phyloP scores from a whole-genome alignment of 2,888 invertebrate genomes.

The Phortica okadai region DNA sequence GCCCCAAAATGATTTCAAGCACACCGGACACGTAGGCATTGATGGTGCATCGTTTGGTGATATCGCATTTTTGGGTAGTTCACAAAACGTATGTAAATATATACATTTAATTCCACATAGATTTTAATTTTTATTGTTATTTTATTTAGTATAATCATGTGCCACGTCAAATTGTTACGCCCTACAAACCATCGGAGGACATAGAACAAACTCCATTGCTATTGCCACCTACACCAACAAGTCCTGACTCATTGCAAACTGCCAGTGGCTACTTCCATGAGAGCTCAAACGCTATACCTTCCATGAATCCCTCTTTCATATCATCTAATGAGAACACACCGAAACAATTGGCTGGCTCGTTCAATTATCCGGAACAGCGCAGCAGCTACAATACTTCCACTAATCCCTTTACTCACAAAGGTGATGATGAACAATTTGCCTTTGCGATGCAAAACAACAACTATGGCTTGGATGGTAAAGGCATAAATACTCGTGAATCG shows the following conservation, averaged over 20 bases:
- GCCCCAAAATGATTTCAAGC: slow-evolving; percentile 97
- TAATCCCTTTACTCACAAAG: slow-evolving; percentile 73
- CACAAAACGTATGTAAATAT: slow-evolving; percentile 72
- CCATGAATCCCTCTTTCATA: slow-evolving; percentile 76
- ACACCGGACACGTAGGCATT: slow-evolving; percentile 95
- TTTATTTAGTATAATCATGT: slow-evolving; percentile 83
- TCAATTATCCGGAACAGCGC: slow-evolving; percentile 66
- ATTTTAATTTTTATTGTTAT: not conserved
- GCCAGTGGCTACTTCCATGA: slow-evolving; percentile 76
- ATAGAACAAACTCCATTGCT: slow-evolving; percentile 83
- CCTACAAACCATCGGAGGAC: slow-evolving; percentile 92
- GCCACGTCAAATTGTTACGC: slow-evolving; percentile 91
- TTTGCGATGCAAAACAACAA: slow-evolving; percentile 74
- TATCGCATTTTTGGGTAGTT: slow-evolving; percentile 80
- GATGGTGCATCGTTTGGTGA: slow-evolving; percentile 99
- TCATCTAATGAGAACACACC: slow-evolving; percentile 76
- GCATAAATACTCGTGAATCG: slow-evolving; percentile 49
- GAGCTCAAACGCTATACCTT: slow-evolving; percentile 62
- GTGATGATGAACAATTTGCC: slow-evolving; percentile 56
- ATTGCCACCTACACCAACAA: slow-evolving; percentile 77
- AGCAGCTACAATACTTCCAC: slow-evolving; percentile 62
- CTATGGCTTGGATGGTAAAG: slow-evolving; percentile 70
- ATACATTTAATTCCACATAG: not conserved
- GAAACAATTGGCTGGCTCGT: slow-evolving; percentile 70
- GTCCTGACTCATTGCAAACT: slow-evolving; percentile 76